phyloP scores from a whole-genome alignment of 2,888 invertebrate genomes.

The Drosophila paramelanica region DNA sequence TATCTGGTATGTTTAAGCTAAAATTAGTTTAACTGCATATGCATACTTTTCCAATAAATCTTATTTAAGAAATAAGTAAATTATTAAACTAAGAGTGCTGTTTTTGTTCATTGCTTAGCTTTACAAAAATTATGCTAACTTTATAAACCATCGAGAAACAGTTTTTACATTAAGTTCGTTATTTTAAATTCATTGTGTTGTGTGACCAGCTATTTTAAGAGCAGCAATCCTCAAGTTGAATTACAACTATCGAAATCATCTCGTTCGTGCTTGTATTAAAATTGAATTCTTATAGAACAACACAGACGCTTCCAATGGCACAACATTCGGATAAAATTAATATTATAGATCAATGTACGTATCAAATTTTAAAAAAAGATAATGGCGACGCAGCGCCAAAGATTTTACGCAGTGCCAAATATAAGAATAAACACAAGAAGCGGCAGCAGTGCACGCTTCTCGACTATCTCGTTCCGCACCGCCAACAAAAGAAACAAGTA shows the following conservation, averaged over 20 bases:
- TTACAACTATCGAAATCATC: conserved; percentile 20
- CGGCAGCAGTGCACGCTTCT: conserved; percentile 40
- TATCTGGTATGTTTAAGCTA: conserved; percentile 21
- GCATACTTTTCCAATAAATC: conserved; percentile 27
- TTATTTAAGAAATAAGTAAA: conserved; percentile 33
- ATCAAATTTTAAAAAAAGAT: conserved; percentile 39
- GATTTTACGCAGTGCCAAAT: conserved; percentile 64
- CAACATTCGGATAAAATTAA: conserved; percentile 62
- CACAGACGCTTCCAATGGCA: conserved; percentile 33
- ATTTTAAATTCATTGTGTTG: not conserved
- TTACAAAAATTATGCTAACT: not conserved
- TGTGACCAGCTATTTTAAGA: conserved; percentile 13
- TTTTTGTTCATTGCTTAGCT: not conserved
- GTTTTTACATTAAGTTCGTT: not conserved
- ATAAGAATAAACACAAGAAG: conserved; percentile 56
- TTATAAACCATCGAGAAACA: no score
- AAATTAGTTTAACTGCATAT: conserved; percentile 21
- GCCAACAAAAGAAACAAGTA: conserved; percentile 35
- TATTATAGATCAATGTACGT: conserved; percentile 60
- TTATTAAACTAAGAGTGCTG: not conserved
- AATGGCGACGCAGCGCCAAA: conserved; percentile 1
- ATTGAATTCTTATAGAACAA: not conserved
- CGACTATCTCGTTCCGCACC: conserved; percentile 56
- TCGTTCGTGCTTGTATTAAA: not conserved
- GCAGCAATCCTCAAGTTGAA: not conserved